Conservation (phyloP, 2,113 vertebrate genomes). For the Terrapene triunguis region DNA sequence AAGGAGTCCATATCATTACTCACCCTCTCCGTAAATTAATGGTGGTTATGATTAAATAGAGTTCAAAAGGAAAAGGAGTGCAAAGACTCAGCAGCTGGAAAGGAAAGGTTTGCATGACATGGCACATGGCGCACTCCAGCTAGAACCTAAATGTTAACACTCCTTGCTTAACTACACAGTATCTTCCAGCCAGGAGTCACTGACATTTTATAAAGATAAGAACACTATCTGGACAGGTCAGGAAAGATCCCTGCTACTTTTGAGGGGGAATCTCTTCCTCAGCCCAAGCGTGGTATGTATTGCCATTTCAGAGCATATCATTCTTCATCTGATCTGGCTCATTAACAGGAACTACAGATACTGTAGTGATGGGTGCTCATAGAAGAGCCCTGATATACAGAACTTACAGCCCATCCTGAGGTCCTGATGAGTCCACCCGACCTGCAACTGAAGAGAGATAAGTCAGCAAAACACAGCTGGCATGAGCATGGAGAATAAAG, state of each 20-base stretch:
- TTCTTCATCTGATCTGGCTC: not conserved
- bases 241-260: not conserved
- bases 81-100: not conserved
- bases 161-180: not conserved
- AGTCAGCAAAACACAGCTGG: not conserved
- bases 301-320: not conserved
- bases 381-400: not conserved
- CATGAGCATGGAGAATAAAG: not conserved
- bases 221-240: not conserved
- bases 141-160: not conserved
- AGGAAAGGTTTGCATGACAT: not conserved
- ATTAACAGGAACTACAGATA: not conserved
- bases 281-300: not conserved
- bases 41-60: not conserved
- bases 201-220: not conserved
- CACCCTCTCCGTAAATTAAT: no score
- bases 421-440: constrained; percentile 38
- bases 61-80: not conserved
- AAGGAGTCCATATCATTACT: not conserved
- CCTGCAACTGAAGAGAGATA: constrained; percentile 48
- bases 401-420: constrained; percentile 68
- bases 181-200: not conserved
- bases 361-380: not conserved
- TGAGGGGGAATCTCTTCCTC: not conserved
- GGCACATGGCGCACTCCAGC: not conserved